Conservation (phyloP, 2,888 invertebrate genomes). For the Blastobasis lacticolella region DNA sequence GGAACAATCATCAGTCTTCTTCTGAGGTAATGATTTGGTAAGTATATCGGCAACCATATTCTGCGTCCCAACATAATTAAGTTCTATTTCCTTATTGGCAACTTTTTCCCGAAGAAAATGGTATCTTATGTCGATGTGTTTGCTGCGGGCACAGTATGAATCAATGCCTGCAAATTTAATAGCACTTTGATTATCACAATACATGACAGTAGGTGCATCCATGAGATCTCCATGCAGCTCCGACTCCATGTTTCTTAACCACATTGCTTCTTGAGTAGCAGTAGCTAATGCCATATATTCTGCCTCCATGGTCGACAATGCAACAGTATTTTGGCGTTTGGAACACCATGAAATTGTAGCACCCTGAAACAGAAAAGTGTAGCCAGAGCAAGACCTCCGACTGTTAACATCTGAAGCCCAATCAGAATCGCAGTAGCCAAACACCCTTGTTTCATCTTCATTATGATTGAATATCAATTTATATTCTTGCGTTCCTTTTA, state of each 20-base stretch:
- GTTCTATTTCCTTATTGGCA: conserved; percentile 5
- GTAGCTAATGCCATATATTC: conserved; percentile 20
- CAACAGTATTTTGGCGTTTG: conserved; percentile 14
- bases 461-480: conserved; percentile 9
- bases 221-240: conserved; percentile 4
- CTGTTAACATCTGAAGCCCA: conserved; percentile 17
- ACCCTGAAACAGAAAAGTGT: conserved; percentile 21
- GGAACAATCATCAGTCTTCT: conserved; percentile 7
- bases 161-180: conserved; percentile 13
- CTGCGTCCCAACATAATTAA: conserved; percentile 6
- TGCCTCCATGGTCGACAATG: conserved; percentile 7
- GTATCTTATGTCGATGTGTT: conserved; percentile 16
- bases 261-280: conserved; percentile 16
- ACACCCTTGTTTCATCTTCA: conserved; percentile 2
- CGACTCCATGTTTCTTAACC: conserved; percentile 13
- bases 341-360: conserved; percentile 23
- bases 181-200: conserved; percentile 19
- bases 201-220: conserved; percentile 4
- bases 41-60: conserved; percentile 14
- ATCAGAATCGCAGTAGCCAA: conserved; percentile 21
- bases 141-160: conserved; percentile 9
- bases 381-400: conserved; percentile 20
- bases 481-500: conserved; percentile 16
- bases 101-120: conserved; percentile 15
- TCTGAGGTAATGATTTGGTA: conserved; percentile 10